Evolutionary conservation across 1,140 invertebrate genomes (phyloP), one percentile per base, ranked within the genome.

Genomic region (Trachymyrmex septentrionalis): DNA sequence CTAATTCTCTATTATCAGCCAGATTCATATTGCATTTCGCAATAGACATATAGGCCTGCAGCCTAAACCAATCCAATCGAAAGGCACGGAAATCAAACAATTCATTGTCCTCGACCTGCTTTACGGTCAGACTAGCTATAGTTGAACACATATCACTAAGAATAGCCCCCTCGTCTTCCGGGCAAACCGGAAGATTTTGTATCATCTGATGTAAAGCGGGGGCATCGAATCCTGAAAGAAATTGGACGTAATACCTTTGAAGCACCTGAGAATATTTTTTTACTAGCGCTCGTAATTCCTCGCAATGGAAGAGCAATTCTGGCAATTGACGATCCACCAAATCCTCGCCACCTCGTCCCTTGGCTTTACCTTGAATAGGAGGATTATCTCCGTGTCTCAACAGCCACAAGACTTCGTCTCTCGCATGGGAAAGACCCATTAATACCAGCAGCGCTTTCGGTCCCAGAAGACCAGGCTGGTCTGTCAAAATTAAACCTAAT

Each of bases 341-440:
- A 96, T 99, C 98, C 95, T 99, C 98, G 38, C 97, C 96, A 34
- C 97, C 96, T 95, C 98, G 98, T 71, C 97, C 97, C 96, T 99
- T 98, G 88, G 96, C 96, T 96, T 97, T 98, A n/a, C 96, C 96
- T 93, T 97, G 97, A 89, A 97, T 96, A 0, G 98, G 98, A 30
- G 98, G 98, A 96, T 99, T 99, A 91, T 99, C 99, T 93, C 98
- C 98, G 95, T 99, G 99, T 67, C 99, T 96, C 4, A 99, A 94
- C 14, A 99, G 96, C 99, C 99, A 99, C 67, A 98, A 96, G 24
- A 99, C 98, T 96, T 99, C 99, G 96, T 99, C 99, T 92, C 99
- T 96, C 0, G 99, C 97, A 95, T 99, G 98, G 87, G 98, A 99
- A 1, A 99, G 95, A 0, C 98, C 99, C 96, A 99, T 99, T 93